phyloP scores from a whole-genome alignment of 2,113 vertebrate species.

The Prionailurus bengalensis region DNA sequence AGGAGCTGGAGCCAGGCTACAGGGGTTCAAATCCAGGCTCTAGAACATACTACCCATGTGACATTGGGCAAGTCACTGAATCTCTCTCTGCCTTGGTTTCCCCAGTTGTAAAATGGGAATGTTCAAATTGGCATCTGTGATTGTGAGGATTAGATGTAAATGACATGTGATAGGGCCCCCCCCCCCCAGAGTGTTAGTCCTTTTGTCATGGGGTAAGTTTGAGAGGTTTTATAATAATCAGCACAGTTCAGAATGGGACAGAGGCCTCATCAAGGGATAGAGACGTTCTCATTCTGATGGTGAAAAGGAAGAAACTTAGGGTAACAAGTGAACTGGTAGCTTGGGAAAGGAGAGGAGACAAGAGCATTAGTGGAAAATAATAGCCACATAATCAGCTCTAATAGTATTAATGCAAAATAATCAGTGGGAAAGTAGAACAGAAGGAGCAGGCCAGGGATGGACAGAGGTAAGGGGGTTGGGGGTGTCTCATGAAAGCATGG shows the following conservation, averaged over 20 bases:
- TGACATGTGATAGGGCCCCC: too few species aligned
- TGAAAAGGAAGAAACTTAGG: not conserved
- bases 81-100: not conserved
- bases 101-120: not conserved
- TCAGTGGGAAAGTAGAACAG: not conserved
- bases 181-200: not conserved
- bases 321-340: not conserved
- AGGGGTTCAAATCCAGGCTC: not conserved
- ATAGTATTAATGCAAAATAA: not conserved
- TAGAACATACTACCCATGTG: not conserved
- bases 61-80: not conserved
- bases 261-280: not conserved
- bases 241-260: not conserved
- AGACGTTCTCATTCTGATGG: not conserved
- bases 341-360: not conserved
- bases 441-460: not conserved
- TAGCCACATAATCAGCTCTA: not conserved
- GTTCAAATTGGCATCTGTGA: not conserved
- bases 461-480: not conserved
- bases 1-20: not conserved
- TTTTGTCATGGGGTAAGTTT: not conserved
- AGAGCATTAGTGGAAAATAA: not conserved
- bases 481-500: not conserved
- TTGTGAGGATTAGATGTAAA: not conserved
- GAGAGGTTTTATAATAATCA: not conserved